phyloP scores from a whole-genome alignment of 2,113 vertebrate genomes.

The Scomber scombrus region DNA sequence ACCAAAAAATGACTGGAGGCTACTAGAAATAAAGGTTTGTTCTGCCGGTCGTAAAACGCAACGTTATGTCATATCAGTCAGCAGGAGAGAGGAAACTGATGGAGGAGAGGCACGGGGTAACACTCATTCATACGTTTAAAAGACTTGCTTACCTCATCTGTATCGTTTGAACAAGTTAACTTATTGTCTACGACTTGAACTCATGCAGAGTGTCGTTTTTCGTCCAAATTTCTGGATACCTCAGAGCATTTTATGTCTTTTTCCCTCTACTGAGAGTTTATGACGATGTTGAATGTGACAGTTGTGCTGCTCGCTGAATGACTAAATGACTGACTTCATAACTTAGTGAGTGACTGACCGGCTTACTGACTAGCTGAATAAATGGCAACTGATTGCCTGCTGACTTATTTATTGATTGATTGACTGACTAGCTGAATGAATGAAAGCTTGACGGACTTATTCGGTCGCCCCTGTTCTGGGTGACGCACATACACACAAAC shows the following conservation, averaged over 20 bases:
- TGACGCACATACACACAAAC: conserved; percentile 1
- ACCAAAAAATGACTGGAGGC: conserved; percentile 66
- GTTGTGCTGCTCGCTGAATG: not conserved
- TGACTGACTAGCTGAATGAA: conserved; percentile 38
- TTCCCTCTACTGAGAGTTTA: not conserved
- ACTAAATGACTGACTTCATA: not conserved
- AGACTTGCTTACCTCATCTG: not conserved
- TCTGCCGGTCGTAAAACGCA: conserved; percentile 41
- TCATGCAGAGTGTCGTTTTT: not conserved
- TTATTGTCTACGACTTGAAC: not conserved
- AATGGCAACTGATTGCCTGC: conserved; percentile 3
- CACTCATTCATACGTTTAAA: not conserved
- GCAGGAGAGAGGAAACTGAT: not conserved
- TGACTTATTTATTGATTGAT: conserved; percentile 3
- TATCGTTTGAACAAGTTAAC: not conserved
- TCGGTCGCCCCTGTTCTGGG: conserved; percentile 13
- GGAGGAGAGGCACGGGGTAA: not conserved
- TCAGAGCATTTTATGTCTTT: not conserved
- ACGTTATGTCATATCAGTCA: conserved; percentile 27
- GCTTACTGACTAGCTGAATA: not conserved
- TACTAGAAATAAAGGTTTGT: conserved; percentile 55
- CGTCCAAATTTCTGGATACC: too few relatives aligned
- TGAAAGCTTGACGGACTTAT: conserved; percentile 11
- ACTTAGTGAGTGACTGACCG: not conserved
- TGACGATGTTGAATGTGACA: conserved; percentile 1